Conservation (phyloP, 2,888 invertebrate genomes). For the Epistrophella euchroma region DNA sequence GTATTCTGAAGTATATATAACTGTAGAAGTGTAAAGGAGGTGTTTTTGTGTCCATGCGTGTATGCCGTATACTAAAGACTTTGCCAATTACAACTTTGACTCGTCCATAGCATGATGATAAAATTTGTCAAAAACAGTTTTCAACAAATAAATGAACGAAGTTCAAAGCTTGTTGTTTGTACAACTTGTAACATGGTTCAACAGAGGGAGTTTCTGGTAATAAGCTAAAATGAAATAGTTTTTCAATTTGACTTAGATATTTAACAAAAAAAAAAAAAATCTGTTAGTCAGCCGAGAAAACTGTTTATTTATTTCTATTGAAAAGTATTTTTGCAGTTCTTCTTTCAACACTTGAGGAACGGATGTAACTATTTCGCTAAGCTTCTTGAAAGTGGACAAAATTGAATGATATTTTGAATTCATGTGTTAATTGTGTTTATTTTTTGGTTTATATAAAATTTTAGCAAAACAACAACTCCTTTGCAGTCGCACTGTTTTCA, state of each 20-base stretch:
- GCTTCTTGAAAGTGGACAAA: too few relatives aligned
- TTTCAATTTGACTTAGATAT: too few relatives aligned
- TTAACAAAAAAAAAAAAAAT: not conserved
- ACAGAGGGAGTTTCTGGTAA: not conserved
- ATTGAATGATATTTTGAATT: too few relatives aligned
- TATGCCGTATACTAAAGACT: conserved; percentile 37
- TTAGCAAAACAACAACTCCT: too few relatives aligned
- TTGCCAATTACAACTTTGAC: conserved; percentile 66
- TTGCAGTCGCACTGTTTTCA: too few relatives aligned
- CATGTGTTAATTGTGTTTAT: too few relatives aligned
- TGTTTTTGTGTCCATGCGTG: not conserved
- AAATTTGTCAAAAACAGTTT: conserved; percentile 61
- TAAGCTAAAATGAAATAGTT: not conserved
- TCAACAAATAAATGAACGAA: not conserved
- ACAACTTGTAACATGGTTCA: conserved; percentile 27
- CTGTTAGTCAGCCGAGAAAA: not conserved
- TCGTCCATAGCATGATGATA: conserved; percentile 50
- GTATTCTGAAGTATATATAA: not conserved
- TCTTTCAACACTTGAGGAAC: too few relatives aligned
- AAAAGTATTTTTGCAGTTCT: too few relatives aligned
- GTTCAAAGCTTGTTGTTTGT: conserved; percentile 13
- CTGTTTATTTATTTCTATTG: not conserved
- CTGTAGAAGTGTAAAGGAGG: not conserved
- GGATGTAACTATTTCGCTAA: too few relatives aligned
- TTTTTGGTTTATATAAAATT: too few relatives aligned